Conservation (phyloP, 2,113 vertebrate species). For the Tupaia tana region DNA sequence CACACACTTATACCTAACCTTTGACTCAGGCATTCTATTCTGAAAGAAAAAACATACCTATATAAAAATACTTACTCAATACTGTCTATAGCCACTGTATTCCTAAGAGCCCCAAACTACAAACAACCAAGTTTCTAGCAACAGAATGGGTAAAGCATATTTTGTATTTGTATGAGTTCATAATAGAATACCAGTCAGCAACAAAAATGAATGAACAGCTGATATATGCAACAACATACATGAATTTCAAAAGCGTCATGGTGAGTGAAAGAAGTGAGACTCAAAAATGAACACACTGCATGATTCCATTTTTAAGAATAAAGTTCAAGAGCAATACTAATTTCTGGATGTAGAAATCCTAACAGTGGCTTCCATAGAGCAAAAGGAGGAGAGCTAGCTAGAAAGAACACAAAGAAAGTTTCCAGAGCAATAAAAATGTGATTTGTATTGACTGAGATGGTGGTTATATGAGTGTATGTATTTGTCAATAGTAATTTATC, state of each 20-base stretch:
- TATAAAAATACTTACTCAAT: not conserved
- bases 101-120: not conserved
- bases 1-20: too few species aligned
- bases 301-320: not conserved
- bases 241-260: too few species aligned
- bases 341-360: not conserved
- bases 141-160: not conserved
- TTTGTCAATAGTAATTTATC: slow-evolving; percentile 15
- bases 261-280: too few species aligned
- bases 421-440: not conserved
- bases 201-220: not conserved
- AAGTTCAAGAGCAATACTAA: not conserved
- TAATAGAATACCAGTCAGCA: not conserved
- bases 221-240: too few species aligned
- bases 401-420: not conserved
- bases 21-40: too few species aligned
- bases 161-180: not conserved
- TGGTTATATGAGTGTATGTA: not conserved
- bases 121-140: not conserved
- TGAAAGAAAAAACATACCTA: not conserved
- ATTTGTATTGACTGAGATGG: not conserved
- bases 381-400: not conserved
- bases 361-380: not conserved
- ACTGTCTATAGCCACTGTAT: not conserved
- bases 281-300: not conserved